Conservation (phyloP, 2,888 invertebrate species). For the Ommatoiulus sabulosus region DNA sequence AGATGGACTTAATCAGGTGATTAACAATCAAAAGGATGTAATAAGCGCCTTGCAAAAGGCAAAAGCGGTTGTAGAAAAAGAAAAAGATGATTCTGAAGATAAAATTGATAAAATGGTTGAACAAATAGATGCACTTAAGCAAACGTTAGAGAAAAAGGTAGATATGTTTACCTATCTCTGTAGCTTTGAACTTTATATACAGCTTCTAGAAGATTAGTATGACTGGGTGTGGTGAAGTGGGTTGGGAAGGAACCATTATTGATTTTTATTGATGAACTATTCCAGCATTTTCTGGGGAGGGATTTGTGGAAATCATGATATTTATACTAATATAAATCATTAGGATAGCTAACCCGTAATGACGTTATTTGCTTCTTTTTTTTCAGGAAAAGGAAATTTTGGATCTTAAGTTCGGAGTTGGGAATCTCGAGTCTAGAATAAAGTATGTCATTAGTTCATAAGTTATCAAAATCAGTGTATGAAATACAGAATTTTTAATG, state of each 20-base stretch:
- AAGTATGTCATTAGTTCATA: constrained; percentile 25
- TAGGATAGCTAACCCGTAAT: background rate
- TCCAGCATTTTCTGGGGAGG: no score
- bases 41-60: background rate
- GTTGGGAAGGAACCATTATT: no score
- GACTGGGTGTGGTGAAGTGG: no score
- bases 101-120: constrained; percentile 54
- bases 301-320: no score
- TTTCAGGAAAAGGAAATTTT: constrained; percentile 14
- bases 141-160: constrained; percentile 18
- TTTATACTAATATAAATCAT: no score
- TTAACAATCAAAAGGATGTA: constrained; percentile 22
- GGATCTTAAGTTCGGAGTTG: background rate
- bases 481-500: background rate
- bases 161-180: background rate
- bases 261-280: no score
- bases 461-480: background rate
- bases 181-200: background rate
- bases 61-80: constrained; percentile 1
- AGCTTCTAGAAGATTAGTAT: background rate
- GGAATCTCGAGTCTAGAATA: background rate
- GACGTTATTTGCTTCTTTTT: background rate
- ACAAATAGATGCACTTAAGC: background rate
- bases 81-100: constrained; percentile 51
- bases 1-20: constrained; percentile 43